A percentile compares a stretch with the other conserved stretches of the same genome.
phyloP scores from a whole-genome alignment of 2,888 invertebrate genomes.

The Pyrgus malvae region DNA sequence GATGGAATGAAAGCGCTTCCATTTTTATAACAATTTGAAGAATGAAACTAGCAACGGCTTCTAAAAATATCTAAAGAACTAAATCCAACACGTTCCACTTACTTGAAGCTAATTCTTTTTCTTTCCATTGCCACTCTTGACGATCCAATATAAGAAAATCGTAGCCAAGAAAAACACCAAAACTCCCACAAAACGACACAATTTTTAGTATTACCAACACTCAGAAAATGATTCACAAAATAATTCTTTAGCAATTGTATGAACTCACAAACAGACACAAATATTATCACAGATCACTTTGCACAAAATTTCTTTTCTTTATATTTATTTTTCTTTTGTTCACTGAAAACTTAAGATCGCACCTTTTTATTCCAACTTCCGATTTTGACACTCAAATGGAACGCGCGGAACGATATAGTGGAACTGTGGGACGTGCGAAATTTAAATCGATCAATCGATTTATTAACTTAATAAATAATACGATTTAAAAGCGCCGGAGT shows the following conservation, averaged over 20 bases:
- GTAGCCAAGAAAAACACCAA: slow-evolving; percentile 16
- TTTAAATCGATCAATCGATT: slow-evolving; percentile 4
- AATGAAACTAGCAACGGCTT: not conserved
- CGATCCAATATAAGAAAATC: not conserved
- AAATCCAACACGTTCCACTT: slow-evolving; percentile 12
- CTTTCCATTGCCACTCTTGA: not conserved
- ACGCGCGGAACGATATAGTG: not conserved
- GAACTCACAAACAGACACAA: not conserved
- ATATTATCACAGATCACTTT: not conserved
- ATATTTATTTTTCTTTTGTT: not conserved
- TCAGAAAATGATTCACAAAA: not conserved
- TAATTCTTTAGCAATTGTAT: slow-evolving; percentile 5
- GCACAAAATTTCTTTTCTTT: too few species aligned
- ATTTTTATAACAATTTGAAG: not conserved
- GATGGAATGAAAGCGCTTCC: not conserved
- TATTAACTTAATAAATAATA: slow-evolving; percentile 22
- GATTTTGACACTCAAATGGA: too few species aligned
- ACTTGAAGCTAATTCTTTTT: slow-evolving; percentile 6
- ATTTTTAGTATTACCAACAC: not conserved
- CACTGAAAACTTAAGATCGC: not conserved
- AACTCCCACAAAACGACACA: not conserved
- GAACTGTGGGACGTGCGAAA: not conserved
- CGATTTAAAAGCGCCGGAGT: slow-evolving; percentile 1
- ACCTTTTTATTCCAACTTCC: too few species aligned
- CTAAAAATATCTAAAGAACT: slow-evolving; percentile 10